These are phyloP conservation scores for Pteropus alecto DNA, from an alignment of 2,113 vertebrate genomes.

Conservation along the genomic window DNA sequence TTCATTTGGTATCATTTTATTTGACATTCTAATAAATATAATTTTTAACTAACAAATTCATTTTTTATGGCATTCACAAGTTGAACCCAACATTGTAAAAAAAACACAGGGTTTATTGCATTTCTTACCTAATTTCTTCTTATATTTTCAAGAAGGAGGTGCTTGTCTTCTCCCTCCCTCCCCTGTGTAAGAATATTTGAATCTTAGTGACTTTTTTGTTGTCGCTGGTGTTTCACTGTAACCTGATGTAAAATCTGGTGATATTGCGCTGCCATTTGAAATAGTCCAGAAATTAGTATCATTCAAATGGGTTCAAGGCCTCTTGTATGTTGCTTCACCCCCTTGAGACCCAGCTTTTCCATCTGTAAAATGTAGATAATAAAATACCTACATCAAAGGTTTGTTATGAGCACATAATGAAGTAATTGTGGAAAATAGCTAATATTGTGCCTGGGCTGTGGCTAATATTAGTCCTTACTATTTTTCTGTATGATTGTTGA, in stretches of 20 bases:
- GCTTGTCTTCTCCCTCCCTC: neutral
- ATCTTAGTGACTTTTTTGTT: neutral
- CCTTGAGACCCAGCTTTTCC: neutral
- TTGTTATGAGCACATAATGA: neutral
- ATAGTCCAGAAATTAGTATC: neutral
- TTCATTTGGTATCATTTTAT: neutral
- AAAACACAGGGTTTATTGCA: rapidly evolving
- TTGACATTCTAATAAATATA: neutral
- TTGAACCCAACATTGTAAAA: neutral
- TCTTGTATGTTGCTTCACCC: neutral
- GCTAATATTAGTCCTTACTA: neutral
- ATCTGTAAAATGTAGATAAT: neutral
- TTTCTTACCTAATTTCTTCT: neutral
- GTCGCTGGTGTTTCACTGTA: neutral
- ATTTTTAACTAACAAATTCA: neutral
- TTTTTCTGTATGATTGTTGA: neutral
- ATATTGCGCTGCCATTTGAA: neutral
- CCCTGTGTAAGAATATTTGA: neutral
- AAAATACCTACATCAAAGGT: neutral
- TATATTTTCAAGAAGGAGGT: neutral
- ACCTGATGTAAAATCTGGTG: neutral
- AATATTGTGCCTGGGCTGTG: neutral
- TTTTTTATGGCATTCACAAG: neutral
- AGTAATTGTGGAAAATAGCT: neutral
- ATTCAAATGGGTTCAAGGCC: neutral